phyloP scores from a whole-genome alignment of 2,888 invertebrate genomes.

The Minunthozetes semirufus region DNA sequence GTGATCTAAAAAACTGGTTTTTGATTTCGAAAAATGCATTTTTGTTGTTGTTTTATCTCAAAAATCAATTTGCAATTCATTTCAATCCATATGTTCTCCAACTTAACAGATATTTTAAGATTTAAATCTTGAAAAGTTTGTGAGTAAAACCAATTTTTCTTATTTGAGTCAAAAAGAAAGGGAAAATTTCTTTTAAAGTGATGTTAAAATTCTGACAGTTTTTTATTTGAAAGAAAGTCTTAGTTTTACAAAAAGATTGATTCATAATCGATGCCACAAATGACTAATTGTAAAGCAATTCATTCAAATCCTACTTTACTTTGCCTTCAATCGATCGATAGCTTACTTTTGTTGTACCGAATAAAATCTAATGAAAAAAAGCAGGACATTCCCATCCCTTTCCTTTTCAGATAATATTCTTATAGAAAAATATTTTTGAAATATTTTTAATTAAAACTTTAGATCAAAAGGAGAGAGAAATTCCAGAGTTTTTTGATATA shows the following conservation, averaged over 20 bases:
- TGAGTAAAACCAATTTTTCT: background rate
- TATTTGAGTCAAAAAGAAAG: background rate
- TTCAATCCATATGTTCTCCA: background rate
- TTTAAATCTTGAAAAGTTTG: too few relatives aligned
- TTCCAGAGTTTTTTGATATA: too few relatives aligned
- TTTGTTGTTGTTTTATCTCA: background rate
- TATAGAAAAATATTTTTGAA: too few relatives aligned
- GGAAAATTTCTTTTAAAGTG: background rate
- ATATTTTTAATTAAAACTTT: too few relatives aligned
- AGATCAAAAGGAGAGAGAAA: too few relatives aligned
- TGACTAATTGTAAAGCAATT: background rate
- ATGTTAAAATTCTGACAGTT: slow-evolving; percentile 2
- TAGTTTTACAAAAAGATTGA: slow-evolving; percentile 6
- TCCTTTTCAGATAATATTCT: too few relatives aligned
- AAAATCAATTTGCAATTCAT: background rate
- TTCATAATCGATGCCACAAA: background rate
- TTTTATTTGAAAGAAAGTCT: background rate
- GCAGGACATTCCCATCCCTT: too few relatives aligned
- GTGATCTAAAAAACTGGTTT: background rate
- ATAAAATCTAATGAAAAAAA: background rate
- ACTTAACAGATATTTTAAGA: too few relatives aligned
- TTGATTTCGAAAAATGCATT: too few relatives aligned
- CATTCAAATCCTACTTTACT: background rate
- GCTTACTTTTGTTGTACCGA: background rate
- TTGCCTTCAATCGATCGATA: background rate